Evolutionary conservation across 35 echinoderm and acorn worm genomes (phyloP), one percentile per base, ranked within the genome.

Genomic region (Heliocidaris erythrogramma): DNA sequence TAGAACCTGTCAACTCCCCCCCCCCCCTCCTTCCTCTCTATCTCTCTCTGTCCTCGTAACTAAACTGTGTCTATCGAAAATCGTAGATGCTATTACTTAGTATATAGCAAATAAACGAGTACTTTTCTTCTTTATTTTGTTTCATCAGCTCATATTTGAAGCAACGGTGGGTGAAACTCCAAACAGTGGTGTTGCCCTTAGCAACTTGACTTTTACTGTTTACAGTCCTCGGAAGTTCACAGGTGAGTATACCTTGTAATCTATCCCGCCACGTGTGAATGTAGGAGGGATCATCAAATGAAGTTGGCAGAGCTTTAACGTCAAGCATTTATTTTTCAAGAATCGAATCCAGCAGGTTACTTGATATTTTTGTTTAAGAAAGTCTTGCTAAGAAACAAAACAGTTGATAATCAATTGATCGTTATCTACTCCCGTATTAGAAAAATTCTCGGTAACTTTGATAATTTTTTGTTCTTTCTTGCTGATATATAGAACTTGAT

Each of bases 91-190:
- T 42, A 42, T 42, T 42, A 42, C 35, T 42, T 42, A 42, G 35
- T 42, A 42, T 42, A 3, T 42, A 60, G 59, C 9, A 14, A 14
- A 13, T 60, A 18, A 60, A 60, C 7, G 18, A 71, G 0, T 88
- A 88, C 13, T 35, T 89, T 89, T 89, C 21, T 32, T 32, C 85
- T 86, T 32, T 86, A 12, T 86, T 29, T 21, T 30, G 18, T 92
- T 92, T 30, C 91, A 78, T 27, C 65, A 92, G 91, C 50, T 92
- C 48, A 92, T 92, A n/a, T 92, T 92, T 13, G 91, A 92, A 59
- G 91, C 91, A 13, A 59, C 29, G 24, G 31, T 92, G 2, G 91
- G 91, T 27, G 91, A 59, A 13, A 30, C 91, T 52, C 47, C 13
- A 30, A 49, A 59, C 49, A 92, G 48, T 59, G 91, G 91, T 13